A percentile compares a stretch with the other conserved stretches of the same genome.
These are phyloP conservation scores for Drosophila sordidapex DNA, from an alignment of 2,888 invertebrate species.

Conservation along the genomic window DNA sequence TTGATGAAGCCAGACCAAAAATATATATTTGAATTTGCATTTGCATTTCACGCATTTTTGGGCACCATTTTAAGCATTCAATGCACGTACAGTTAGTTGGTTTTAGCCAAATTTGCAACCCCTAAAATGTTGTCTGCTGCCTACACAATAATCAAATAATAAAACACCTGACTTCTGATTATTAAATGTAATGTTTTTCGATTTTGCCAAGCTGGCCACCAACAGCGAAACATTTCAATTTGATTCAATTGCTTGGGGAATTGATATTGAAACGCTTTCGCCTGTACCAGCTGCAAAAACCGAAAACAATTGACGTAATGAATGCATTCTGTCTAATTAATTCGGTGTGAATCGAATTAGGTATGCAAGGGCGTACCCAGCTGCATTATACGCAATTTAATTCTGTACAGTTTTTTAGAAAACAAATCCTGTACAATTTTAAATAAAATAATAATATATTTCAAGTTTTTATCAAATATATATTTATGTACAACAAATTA, in stretches of 20 bases:
- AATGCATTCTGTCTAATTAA: conserved; percentile 44
- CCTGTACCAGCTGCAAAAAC: not conserved
- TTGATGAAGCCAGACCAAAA: not conserved
- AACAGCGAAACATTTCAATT: conserved; percentile 1
- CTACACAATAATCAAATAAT: conserved; percentile 14
- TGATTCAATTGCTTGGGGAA: conserved; percentile 12
- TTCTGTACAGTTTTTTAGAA: fast-evolving
- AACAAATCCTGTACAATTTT: not conserved
- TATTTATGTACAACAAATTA: not conserved
- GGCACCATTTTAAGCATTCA: conserved; percentile 32
- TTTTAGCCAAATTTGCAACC: not conserved
- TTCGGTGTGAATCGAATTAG: conserved; percentile 15
- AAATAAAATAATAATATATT: not conserved
- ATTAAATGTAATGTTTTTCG: conserved; percentile 10
- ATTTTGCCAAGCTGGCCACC: not conserved
- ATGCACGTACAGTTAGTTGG: conserved; percentile 29
- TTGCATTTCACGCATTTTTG: conserved; percentile 23
- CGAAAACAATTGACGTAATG: conserved; percentile 37
- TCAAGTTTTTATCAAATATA: no score
- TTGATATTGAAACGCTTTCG: not conserved
- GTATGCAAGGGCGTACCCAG: not conserved
- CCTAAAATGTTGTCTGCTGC: conserved; percentile 1
- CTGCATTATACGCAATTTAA: not conserved
- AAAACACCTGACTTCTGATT: conserved; percentile 20
- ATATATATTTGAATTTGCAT: conserved; percentile 36